Evolutionary conservation across 2,888 invertebrate genomes (phyloP), one percentile per base, ranked within the genome.

Genomic region (Carcina quercana): DNA sequence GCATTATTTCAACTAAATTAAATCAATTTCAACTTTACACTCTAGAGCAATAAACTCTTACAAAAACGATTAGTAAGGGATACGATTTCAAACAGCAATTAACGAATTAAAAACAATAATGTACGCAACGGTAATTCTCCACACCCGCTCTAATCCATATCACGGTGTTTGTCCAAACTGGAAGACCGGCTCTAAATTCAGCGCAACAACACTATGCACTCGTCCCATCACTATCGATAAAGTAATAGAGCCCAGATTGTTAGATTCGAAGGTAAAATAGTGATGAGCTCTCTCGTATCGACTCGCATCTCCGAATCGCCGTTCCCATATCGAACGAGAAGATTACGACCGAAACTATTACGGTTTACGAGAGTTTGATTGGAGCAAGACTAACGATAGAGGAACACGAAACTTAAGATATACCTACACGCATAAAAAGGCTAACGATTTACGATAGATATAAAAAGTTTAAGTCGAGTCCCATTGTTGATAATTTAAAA

Each of bases 361-460:
- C 61, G 54, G 54, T 80, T 80, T 76, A 78, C 69, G 71, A 72
- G 61, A 53, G 53, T 82, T 72, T 71, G 78, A 80, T 79, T 78
- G 70, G 69, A 57, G 60, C 64, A 65, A 53, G 58, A 69, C 74
- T 70, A 76, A 79, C 73, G 67, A 71, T 64, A 69, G 55, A 56
- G 60, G 60, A 66, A 64, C 76, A 78, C 78, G 79, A 54, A 68
- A 66, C 55, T 51, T 48, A 47, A 40, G n/a, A n/a, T n/a, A 53
- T 54, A 40, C 45, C 47, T 47, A 59, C 52, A 51, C n/a, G n/a
- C 56, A 55, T 67, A 68, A 67, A 72, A 72, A 59, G n/a, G 61
- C 53, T 43, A 47, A 59, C 61, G 62, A 76, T 82, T 82, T 82
- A 80, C 67, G 69, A 68, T 50, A 45, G 47, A 59, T 69, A 69